Percentiles rank a stretch among this genome's conserved stretches.
These are phyloP conservation scores for Periophthalmus magnuspinnatus DNA, from an alignment of 2,797 vertebrate genomes.

Conservation along the genomic window DNA sequence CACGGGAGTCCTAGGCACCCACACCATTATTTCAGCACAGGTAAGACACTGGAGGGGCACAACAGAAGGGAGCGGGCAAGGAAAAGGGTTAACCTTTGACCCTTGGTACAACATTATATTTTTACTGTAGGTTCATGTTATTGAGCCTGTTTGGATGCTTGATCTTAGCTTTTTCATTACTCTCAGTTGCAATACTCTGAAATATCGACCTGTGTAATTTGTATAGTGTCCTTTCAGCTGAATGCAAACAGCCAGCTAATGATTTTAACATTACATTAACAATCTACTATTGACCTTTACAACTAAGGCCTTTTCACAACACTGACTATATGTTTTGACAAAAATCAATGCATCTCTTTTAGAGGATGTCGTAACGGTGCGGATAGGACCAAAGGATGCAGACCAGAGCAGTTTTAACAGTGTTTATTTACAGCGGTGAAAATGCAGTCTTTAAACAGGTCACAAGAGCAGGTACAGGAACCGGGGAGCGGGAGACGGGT, in stretches of 20 bases:
- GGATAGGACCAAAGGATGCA: too few relatives aligned
- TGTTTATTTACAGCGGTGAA: too few relatives aligned
- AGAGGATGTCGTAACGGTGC: too few relatives aligned
- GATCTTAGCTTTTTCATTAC: neutral
- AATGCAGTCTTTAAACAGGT: too few relatives aligned
- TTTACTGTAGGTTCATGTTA: neutral
- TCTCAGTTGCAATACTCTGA: neutral
- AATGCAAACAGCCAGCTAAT: neutral
- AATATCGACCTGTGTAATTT: neutral
- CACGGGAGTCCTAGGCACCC: constrained; percentile 42
- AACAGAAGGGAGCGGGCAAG: neutral
- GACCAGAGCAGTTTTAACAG: too few relatives aligned
- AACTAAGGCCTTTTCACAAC: neutral
- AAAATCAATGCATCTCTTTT: neutral
- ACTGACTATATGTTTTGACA: constrained; percentile 3
- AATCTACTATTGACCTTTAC: neutral
- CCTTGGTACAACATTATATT: constrained; percentile 15
- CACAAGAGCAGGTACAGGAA: too few relatives aligned
- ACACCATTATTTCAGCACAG: constrained; percentile 44
- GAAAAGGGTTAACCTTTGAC: constrained; percentile 54
- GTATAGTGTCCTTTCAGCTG: neutral
- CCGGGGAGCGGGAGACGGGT: too few relatives aligned
- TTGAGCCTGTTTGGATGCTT: too few relatives aligned
- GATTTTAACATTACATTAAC: neutral
- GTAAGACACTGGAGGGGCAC: constrained; percentile 37